Evolutionary conservation across 2,113 vertebrate species (phyloP).

Genomic region (Catharus bicknelli): DNA sequence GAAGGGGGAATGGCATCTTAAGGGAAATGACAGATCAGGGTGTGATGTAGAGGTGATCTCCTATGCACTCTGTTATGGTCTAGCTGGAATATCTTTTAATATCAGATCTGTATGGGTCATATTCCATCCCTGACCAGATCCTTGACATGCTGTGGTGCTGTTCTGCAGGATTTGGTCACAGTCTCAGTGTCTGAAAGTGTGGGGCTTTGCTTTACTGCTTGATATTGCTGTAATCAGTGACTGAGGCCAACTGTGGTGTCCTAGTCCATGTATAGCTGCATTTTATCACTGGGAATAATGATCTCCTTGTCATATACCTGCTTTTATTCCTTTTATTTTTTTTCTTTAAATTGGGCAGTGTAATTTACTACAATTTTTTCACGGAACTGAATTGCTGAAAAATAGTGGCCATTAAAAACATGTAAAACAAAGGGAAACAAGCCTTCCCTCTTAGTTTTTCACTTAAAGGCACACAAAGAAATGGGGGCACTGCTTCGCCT

Average conservation of each 20-base stretch:
- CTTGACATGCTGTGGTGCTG: background rate
- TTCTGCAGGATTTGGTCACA: background rate
- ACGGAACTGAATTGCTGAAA: background rate
- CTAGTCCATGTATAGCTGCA: background rate
- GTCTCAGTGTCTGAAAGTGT: background rate
- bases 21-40: background rate
- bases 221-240: background rate
- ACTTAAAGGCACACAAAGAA: background rate
- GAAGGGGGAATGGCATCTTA: background rate
- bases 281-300: background rate
- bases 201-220: background rate
- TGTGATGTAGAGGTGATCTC: background rate
- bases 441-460: background rate
- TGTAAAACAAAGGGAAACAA: background rate
- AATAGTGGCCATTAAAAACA: background rate
- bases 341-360: background rate
- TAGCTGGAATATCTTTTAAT: background rate
- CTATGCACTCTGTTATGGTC: background rate
- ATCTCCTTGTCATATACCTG: background rate
- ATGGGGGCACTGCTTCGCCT: background rate
- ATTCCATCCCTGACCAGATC: background rate
- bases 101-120: background rate
- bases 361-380: constrained; percentile 16
- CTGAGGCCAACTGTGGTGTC: background rate
- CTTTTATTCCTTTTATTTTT: background rate